phyloP scores from a whole-genome alignment of 2,888 invertebrate genomes.

The Drosophila aldrichi region DNA sequence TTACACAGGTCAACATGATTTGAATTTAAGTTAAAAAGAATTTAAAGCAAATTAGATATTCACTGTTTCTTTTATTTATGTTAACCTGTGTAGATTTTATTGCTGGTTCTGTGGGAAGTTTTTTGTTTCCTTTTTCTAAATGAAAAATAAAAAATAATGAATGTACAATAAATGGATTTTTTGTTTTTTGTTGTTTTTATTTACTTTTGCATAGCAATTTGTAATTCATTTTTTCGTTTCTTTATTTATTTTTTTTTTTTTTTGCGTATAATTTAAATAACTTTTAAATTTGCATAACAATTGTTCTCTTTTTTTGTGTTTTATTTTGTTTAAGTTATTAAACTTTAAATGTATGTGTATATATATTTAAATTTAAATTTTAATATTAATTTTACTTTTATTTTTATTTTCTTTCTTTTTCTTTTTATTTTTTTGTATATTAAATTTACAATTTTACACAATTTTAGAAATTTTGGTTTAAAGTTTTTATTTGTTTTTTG shows the following conservation, averaged over 20 bases:
- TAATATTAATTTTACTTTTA: slow-evolving; percentile 23
- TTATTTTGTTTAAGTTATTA: slow-evolving; percentile 58
- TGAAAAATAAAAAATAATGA: slow-evolving; percentile 63
- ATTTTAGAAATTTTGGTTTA: slow-evolving; percentile 71
- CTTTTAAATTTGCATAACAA: slow-evolving; percentile 74
- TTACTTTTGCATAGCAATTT: slow-evolving; percentile 66
- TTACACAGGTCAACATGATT: slow-evolving; percentile 7
- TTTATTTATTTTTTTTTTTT: slow-evolving; percentile 39
- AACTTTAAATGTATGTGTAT: slow-evolving; percentile 48
- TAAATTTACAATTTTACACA: slow-evolving; percentile 73
- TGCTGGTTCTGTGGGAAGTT: slow-evolving; percentile 41
- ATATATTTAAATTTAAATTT: slow-evolving; percentile 29
- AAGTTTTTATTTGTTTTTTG: slow-evolving; percentile 31
- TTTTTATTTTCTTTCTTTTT: slow-evolving; percentile 10
- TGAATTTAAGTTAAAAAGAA: background rate
- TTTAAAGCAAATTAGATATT: background rate
- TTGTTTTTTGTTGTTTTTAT: slow-evolving; percentile 19
- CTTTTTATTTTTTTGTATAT: slow-evolving; percentile 24
- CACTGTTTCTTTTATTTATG: background rate
- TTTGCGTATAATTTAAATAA: slow-evolving; percentile 65
- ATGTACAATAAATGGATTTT: slow-evolving; percentile 60
- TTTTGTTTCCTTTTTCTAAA: slow-evolving; percentile 28
- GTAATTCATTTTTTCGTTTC: slow-evolving; percentile 48
- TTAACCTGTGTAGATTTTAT: slow-evolving; percentile 8
- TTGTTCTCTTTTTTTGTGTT: slow-evolving; percentile 43